These are phyloP conservation scores for Artibeus jamaicensis DNA, from an alignment of 2,797 vertebrate species.

Conservation along the genomic window DNA sequence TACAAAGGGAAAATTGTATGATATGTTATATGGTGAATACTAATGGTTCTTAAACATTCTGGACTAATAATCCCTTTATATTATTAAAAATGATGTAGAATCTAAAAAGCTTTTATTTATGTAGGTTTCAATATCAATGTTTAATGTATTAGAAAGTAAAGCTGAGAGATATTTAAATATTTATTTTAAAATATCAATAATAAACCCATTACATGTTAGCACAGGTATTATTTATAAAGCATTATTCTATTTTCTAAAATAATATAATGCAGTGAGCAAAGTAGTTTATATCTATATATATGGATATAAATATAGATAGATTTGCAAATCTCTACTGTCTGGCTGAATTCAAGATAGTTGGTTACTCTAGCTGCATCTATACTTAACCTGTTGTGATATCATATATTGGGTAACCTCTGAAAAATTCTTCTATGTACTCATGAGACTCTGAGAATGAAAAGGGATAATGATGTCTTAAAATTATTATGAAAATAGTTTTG, in stretches of 20 bases:
- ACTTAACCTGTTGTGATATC: not conserved
- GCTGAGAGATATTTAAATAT: not conserved
- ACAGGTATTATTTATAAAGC: not conserved
- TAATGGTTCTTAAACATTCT: not conserved
- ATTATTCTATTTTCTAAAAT: not conserved
- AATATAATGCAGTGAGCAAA: not conserved
- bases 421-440: not conserved
- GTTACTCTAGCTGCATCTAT: not conserved
- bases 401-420: not conserved
- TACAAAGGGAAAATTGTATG: not conserved
- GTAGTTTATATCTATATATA: not conserved
- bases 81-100: not conserved
- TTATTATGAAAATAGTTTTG: conserved; percentile 47
- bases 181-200: not conserved
- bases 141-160: not conserved
- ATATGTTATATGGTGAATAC: not conserved
- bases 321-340: not conserved
- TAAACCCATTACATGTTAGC: not conserved
- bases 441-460: not conserved
- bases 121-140: not conserved
- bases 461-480: not conserved
- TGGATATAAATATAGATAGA: not conserved
- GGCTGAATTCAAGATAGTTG: not conserved
- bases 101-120: not conserved
- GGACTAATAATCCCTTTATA: not conserved